Conservation (phyloP, 2,797 vertebrate species). For the Anomalospiza imberbis region DNA sequence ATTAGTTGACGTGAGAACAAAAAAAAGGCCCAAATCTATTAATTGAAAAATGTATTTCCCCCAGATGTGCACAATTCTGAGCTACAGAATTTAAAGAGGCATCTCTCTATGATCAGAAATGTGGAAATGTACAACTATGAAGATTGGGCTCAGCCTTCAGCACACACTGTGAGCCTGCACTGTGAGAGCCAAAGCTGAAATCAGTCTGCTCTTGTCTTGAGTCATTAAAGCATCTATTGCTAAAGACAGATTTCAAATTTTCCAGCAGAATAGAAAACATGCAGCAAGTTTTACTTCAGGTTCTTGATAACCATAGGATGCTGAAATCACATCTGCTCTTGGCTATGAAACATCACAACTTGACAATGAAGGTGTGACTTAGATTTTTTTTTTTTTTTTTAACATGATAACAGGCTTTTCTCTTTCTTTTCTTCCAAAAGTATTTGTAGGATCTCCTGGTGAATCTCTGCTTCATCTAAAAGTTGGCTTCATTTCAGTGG, state of each 20-base stretch:
- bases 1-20: neutral
- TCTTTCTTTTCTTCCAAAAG: neutral
- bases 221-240: neutral
- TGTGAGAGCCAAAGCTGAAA: neutral
- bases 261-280: neutral
- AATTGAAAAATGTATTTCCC: neutral
- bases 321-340: neutral
- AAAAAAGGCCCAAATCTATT: neutral
- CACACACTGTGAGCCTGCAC: neutral
- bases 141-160: neutral
- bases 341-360: neutral
- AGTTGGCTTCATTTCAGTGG: neutral
- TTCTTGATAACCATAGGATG: neutral
- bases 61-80: neutral
- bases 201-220: neutral
- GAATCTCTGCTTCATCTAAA: neutral
- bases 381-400: neutral
- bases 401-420: neutral
- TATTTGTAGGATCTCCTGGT: neutral
- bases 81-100: neutral
- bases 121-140: neutral
- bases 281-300: neutral
- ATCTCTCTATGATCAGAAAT: neutral
- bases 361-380: neutral
- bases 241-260: neutral